A percentile compares a stretch with the other conserved stretches of the same genome.
These are phyloP conservation scores for Hyposoter dolosus DNA, from an alignment of 2,888 invertebrate species.

Conservation along the genomic window DNA sequence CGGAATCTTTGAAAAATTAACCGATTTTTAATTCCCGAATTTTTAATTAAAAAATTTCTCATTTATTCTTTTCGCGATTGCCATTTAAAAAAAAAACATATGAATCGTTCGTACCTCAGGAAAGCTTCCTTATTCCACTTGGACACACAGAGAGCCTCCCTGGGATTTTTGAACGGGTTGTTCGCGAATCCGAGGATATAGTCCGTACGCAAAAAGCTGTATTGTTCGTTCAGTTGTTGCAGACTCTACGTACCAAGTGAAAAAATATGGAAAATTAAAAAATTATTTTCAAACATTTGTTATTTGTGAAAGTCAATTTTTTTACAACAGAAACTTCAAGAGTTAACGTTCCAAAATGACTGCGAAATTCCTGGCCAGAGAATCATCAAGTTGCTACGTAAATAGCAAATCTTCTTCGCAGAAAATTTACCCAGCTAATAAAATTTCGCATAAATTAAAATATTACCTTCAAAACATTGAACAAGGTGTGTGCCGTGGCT, in stretches of 20 bases:
- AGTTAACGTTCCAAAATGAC: not conserved
- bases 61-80: not conserved
- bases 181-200: constrained; percentile 90
- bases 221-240: constrained; percentile 83
- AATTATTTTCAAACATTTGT: not conserved
- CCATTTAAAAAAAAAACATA: not conserved
- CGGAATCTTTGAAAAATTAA: constrained; percentile 85
- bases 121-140: constrained; percentile 87
- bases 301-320: not conserved
- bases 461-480: constrained; percentile 87
- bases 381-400: not conserved
- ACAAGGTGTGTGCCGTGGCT: constrained; percentile 91
- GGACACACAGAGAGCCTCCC: constrained; percentile 86
- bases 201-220: constrained; percentile 88
- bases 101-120: constrained; percentile 81
- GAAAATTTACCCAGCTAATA: not conserved
- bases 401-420: not conserved
- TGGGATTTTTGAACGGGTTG: constrained; percentile 87
- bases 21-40: not conserved
- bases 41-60: not conserved
- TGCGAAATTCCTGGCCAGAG: not conserved
- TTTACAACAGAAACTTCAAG: not conserved
- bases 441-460: not conserved
- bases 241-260: constrained; percentile 74
- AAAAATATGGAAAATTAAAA: not conserved